Conservation (phyloP, 2,888 invertebrate species). For the Teleiodes luculella region DNA sequence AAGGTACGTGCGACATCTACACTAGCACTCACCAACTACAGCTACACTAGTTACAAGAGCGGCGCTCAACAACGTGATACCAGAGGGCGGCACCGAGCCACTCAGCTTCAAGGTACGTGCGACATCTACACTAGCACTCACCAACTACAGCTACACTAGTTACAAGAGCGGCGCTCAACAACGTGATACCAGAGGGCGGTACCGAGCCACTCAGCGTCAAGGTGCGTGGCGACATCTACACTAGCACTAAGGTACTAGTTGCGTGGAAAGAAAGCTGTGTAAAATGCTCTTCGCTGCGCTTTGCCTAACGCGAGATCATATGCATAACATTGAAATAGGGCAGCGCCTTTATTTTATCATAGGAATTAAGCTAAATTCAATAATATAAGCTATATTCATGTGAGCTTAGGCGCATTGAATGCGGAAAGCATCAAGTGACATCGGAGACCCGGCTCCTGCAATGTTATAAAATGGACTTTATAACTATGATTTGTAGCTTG, state of each 20-base stretch:
- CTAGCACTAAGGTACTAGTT: too few species aligned
- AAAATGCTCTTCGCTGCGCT: too few species aligned
- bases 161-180: constrained; percentile 91
- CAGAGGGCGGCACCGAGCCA: constrained; percentile 90
- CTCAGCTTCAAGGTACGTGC: constrained; percentile 83
- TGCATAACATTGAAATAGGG: too few species aligned
- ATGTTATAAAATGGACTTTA: not conserved
- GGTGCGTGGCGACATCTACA: constrained; percentile 35
- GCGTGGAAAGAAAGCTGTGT: too few species aligned
- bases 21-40: not conserved
- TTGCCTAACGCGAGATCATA: too few species aligned
- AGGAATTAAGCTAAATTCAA: too few species aligned
- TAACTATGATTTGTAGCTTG: not conserved
- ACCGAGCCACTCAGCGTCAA: constrained; percentile 90
- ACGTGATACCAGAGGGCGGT: constrained; percentile 90
- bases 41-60: constrained; percentile 84
- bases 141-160: not conserved
- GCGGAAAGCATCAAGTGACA: too few species aligned
- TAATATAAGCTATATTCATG: too few species aligned
- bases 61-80: constrained; percentile 89
- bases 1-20: constrained; percentile 62
- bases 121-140: constrained; percentile 11
- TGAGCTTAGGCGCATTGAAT: too few species aligned
- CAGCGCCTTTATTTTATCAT: too few species aligned
- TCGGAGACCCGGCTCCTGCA: too few species aligned